These are phyloP conservation scores for Drosophila colorata DNA, from an alignment of 2,888 invertebrate genomes.

Conservation along the genomic window DNA sequence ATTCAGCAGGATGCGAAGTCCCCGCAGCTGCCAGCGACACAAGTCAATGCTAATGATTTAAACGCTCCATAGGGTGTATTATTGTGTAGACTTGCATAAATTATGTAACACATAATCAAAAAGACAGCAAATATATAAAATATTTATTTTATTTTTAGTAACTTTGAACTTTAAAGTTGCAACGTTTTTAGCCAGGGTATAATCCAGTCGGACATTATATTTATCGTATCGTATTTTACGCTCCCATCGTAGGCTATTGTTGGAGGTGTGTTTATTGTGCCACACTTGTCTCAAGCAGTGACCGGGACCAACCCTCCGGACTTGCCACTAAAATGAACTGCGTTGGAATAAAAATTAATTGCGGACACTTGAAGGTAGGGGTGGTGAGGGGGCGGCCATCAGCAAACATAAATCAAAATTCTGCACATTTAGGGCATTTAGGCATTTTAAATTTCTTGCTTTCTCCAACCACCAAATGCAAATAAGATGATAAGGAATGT, in stretches of 20 bases:
- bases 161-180: too few species aligned
- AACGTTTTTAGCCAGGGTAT: conserved; percentile 32
- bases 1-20: conserved; percentile 12
- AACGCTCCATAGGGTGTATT: conserved; percentile 9
- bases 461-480: conserved; percentile 46
- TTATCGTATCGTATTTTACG: background rate
- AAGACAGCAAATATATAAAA: too few species aligned
- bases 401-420: conserved; percentile 62
- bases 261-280: conserved; percentile 56
- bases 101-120: background rate
- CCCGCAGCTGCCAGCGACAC: background rate
- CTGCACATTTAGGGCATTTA: conserved; percentile 60
- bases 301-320: conserved; percentile 8
- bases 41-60: conserved; percentile 43
- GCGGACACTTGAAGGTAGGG: conserved; percentile 39
- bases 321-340: conserved; percentile 42
- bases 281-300: conserved; percentile 43
- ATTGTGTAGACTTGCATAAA: background rate
- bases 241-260: conserved; percentile 24
- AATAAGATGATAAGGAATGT: conserved; percentile 60
- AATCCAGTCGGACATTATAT: background rate
- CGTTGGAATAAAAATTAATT: conserved; percentile 59
- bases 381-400: conserved; percentile 4
- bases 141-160: background rate
- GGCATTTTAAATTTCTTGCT: conserved; percentile 33